A percentile compares a stretch with the other conserved stretches of the same genome.
Conservation (phyloP, 2,797 vertebrate species). For the Phoxinus dragarum region DNA sequence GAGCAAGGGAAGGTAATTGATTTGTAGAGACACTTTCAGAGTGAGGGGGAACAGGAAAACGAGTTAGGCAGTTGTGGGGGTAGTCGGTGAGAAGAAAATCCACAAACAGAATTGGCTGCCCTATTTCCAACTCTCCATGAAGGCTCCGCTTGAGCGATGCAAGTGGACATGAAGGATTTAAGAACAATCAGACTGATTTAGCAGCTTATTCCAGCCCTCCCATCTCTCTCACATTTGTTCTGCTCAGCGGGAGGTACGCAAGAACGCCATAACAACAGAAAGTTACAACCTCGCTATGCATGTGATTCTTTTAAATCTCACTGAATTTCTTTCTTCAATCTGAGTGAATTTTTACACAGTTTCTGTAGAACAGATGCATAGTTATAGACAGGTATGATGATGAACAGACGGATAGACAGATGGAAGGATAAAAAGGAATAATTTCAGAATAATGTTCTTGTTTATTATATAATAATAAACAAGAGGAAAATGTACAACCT, state of each 20-base stretch:
- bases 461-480: not conserved
- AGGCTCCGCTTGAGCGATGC: constrained; percentile 59
- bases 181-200: constrained; percentile 65
- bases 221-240: not conserved
- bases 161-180: constrained; percentile 71
- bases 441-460: not conserved
- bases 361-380: not conserved
- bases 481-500: constrained; percentile 52
- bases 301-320: not conserved
- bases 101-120: constrained; percentile 62
- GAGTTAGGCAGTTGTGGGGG: constrained; percentile 12
- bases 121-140: constrained; percentile 61
- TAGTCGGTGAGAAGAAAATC: constrained; percentile 57
- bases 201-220: constrained; percentile 58
- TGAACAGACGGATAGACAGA: constrained; percentile 9
- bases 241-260: constrained; percentile 52
- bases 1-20: constrained; percentile 63
- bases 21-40: constrained; percentile 65
- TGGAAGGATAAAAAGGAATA: not conserved
- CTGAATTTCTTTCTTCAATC: not conserved
- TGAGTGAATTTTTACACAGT: not conserved
- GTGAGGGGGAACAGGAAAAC: constrained; percentile 60
- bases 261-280: constrained; percentile 21
- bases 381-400: constrained; percentile 20
- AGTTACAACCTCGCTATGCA: not conserved